These are phyloP conservation scores for Chalcosyrphus nemorum DNA, from an alignment of 2,888 invertebrate species.

Conservation along the genomic window DNA sequence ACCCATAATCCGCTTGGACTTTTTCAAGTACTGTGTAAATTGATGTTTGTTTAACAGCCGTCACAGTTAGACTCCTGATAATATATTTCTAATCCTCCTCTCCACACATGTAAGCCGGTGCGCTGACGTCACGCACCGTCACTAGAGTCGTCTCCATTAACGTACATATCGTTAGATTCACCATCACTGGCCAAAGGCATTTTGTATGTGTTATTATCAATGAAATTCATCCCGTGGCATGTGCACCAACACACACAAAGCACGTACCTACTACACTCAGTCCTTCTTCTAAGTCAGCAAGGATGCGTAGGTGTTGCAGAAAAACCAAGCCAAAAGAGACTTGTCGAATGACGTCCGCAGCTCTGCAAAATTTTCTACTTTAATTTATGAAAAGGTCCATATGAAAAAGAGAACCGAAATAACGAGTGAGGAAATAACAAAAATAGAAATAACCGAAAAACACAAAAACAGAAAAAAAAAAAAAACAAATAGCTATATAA, in stretches of 20 bases:
- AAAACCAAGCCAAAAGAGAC: slow-evolving; percentile 45
- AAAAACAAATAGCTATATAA: too few species aligned
- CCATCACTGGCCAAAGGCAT: slow-evolving; percentile 33
- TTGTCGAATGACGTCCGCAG: slow-evolving; percentile 67
- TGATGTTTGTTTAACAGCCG: slow-evolving; percentile 37
- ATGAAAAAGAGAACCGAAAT: slow-evolving; percentile 27
- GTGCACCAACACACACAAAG: slow-evolving; percentile 56
- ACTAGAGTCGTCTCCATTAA: slow-evolving; percentile 40
- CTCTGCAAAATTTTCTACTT: slow-evolving; percentile 31
- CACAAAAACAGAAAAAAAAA: slow-evolving; percentile 1
- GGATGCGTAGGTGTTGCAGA: slow-evolving; percentile 62
- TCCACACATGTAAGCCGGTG: slow-evolving; percentile 42
- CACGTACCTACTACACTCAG: slow-evolving; percentile 25
- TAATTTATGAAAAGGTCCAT: slow-evolving; percentile 37
- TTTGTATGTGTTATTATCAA: slow-evolving; percentile 59
- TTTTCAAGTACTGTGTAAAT: slow-evolving; percentile 17
- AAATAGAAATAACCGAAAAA: slow-evolving; percentile 10
- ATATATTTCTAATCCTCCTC: slow-evolving; percentile 50
- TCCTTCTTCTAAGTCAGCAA: slow-evolving; percentile 24
- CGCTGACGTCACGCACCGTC: slow-evolving; percentile 57
- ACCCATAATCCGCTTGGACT: not conserved
- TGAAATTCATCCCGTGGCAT: slow-evolving; percentile 54
- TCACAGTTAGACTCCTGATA: slow-evolving; percentile 41
- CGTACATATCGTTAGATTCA: slow-evolving; percentile 41
- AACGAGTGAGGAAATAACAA: not conserved